These are phyloP conservation scores for Sebastes hopkinsi DNA, from an alignment of 2,797 vertebrate species.

Conservation along the genomic window DNA sequence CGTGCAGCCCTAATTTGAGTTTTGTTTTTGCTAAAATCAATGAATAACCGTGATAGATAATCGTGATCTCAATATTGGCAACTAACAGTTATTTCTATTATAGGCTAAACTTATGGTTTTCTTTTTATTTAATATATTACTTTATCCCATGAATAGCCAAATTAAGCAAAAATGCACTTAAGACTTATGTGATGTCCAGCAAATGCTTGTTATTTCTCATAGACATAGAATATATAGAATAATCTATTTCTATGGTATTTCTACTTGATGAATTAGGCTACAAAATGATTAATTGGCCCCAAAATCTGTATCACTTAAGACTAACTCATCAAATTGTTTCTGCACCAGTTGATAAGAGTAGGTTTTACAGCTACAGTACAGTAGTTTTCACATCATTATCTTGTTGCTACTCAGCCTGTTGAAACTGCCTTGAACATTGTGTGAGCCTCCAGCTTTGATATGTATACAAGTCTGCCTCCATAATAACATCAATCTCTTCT, in stretches of 20 bases:
- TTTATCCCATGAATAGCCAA: background rate
- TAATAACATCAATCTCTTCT: constrained; percentile 1
- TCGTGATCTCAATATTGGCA: too few relatives aligned
- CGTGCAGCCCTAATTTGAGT: too few relatives aligned
- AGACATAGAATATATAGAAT: too few relatives aligned
- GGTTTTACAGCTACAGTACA: background rate
- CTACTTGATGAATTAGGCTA: background rate
- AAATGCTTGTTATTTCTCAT: background rate
- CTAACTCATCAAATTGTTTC: background rate
- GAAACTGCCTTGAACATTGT: background rate
- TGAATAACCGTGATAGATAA: too few relatives aligned
- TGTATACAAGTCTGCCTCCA: constrained; percentile 15
- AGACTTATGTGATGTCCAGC: background rate
- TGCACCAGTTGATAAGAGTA: background rate
- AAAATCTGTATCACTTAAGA: background rate
- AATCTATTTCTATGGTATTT: background rate
- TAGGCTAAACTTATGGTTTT: background rate
- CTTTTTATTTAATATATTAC: background rate
- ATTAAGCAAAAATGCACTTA: background rate
- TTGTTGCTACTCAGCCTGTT: constrained; percentile 2
- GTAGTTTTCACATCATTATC: constrained; percentile 3
- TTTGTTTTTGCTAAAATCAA: too few relatives aligned
- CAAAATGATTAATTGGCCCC: background rate
- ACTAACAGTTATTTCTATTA: background rate
- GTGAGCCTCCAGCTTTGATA: constrained; percentile 20